Conservation (phyloP, 2,888 invertebrate species). For the Chrysolina americana region DNA sequence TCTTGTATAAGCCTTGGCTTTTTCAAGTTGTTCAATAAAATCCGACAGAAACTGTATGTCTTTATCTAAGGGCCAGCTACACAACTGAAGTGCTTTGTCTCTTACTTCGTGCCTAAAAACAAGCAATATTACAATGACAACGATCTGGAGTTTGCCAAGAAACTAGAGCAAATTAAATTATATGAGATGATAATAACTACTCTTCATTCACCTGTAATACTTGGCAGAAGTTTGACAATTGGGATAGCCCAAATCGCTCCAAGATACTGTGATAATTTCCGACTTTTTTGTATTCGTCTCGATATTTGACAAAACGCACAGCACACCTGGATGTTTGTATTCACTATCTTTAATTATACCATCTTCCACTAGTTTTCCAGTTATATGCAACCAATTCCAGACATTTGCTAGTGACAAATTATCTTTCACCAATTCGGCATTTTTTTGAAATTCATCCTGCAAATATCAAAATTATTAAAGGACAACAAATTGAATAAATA, state of each 20-base stretch:
- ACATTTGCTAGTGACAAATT: slow-evolving; percentile 83
- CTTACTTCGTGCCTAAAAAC: slow-evolving; percentile 79
- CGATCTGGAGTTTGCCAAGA: no score
- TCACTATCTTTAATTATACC: slow-evolving; percentile 73
- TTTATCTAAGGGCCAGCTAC: slow-evolving; percentile 91
- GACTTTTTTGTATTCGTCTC: slow-evolving; percentile 72
- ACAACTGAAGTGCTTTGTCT: slow-evolving; percentile 85
- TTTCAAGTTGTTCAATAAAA: slow-evolving; percentile 80
- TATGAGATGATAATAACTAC: background rate
- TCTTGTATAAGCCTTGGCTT: slow-evolving; percentile 81
- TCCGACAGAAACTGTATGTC: slow-evolving; percentile 73
- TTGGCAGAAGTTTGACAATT: slow-evolving; percentile 71
- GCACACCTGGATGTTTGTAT: slow-evolving; percentile 77
- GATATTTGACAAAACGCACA: slow-evolving; percentile 72
- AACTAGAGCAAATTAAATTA: background rate
- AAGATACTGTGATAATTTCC: slow-evolving; percentile 75
- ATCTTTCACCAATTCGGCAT: slow-evolving; percentile 84
- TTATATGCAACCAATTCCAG: slow-evolving; percentile 87
- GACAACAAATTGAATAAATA: background rate
- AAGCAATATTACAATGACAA: background rate
- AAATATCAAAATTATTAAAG: slow-evolving; percentile 48
- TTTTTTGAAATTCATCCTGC: slow-evolving; percentile 82
- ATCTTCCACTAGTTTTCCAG: slow-evolving; percentile 80
- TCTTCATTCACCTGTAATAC: slow-evolving; percentile 74
- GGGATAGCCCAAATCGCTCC: slow-evolving; percentile 77